Evolutionary conservation across 2,888 invertebrate species (phyloP), one percentile per base, ranked within the genome.

Genomic region (Orthosia gothica): DNA sequence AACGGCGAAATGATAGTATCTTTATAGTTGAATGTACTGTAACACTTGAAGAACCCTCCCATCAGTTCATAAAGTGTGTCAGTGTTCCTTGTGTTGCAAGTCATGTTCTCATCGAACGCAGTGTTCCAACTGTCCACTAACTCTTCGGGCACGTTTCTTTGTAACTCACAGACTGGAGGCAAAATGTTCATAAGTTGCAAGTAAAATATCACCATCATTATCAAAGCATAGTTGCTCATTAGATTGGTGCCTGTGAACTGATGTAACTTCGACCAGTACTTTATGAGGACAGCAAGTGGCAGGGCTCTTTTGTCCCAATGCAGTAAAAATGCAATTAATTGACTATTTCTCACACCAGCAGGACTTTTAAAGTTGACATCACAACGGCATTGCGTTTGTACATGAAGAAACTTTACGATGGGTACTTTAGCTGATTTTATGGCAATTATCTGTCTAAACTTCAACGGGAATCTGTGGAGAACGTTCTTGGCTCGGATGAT

Each of bases 331-430:
- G 94, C 94, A 26, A 98, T 96, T 62, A 98, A 94, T 70, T 96
- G 90, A 78, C 97, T 98, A 87, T 98, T 98, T 72, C 97, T 94
- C 0, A 98, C 97, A 4, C 98, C 98, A 2, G 97, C 92, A 40
- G 97, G 94, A 86, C 97, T 98, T 80, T 97, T 97, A 86, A 98
- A 97, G 78, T 97, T 98, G 11, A 98, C 94, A 91, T 98, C 98
- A 86, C 98, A 97, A 68, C 97, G 96, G 5, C 97, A 96, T 0
- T 96, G 94, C 0, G 98, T 98, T 0, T 95, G 94, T 7, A 90
- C 84, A 86, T 98, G 98, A 18, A 95, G 93, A 88, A 98, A 98
- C 88, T 98, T 98, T 0, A 98, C 97, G 74, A 98, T 98, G 0
- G 98, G 98, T 0, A 98, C 98, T 89, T 97, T 97, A 0, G 98